Evolutionary conservation across 2,113 vertebrate species (phyloP).

Genomic region (Hyperopisus bebe): DNA sequence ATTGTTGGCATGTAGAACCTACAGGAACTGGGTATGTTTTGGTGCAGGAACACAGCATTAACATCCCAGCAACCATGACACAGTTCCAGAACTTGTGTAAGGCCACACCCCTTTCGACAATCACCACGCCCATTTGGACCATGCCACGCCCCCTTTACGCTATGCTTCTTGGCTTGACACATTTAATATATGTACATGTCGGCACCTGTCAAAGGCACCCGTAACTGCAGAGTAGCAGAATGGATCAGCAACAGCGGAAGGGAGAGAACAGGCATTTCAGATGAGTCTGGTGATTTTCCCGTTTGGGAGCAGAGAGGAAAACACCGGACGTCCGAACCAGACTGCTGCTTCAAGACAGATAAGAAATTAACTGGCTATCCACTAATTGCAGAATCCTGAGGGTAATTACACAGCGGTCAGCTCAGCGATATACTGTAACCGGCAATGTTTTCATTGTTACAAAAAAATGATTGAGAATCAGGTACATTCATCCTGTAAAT

Average conservation of each 20-base stretch:
- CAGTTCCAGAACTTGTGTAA: not conserved
- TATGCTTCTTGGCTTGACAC: not conserved
- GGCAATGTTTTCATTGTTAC: not conserved
- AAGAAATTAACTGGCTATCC: not conserved
- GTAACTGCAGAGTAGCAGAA: not conserved
- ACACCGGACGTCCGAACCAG: not conserved
- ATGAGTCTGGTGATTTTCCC: not conserved
- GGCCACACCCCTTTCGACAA: not conserved
- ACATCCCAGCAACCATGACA: not conserved
- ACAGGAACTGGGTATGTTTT: not conserved
- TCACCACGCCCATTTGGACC: not conserved
- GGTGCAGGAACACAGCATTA: not conserved
- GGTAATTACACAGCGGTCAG: not conserved
- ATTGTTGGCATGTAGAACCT: not conserved
- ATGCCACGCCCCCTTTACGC: not conserved
- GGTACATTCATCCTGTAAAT: not conserved
- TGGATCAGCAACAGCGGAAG: not conserved
- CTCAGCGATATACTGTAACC: not conserved
- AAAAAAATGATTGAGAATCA: not conserved
- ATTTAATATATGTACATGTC: slow-evolving; percentile 3
- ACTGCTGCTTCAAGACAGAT: not conserved
- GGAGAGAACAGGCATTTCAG: not conserved
- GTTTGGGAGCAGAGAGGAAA: not conserved
- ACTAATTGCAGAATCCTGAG: not conserved
- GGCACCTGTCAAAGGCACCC: not conserved